A percentile compares a stretch with the other conserved stretches of the same genome.
phyloP scores from a whole-genome alignment of 2,797 vertebrate species.

The Anableps anableps region DNA sequence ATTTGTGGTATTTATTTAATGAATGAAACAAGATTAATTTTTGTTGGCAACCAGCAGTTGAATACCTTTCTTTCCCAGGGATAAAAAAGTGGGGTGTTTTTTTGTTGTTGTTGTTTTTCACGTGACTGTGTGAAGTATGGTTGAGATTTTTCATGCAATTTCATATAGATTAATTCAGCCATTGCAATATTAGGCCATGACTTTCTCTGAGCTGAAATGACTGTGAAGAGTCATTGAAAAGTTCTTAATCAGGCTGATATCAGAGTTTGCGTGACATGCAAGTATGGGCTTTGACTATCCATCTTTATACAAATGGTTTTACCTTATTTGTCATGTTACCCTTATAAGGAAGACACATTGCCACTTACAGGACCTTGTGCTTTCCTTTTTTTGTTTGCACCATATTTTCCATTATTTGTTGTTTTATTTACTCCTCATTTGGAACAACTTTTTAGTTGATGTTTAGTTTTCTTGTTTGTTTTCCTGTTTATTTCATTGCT shows the following conservation, averaged over 20 bases:
- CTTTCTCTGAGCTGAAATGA: neutral
- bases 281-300: neutral
- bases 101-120: neutral
- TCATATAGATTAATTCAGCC: too few species aligned
- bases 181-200: too few species aligned
- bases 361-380: too few species aligned
- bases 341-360: neutral
- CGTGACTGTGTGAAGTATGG: neutral
- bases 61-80: neutral
- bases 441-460: slow-evolving; percentile 9
- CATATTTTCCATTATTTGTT: neutral
- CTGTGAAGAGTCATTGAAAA: neutral
- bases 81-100: neutral
- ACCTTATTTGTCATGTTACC: neutral
- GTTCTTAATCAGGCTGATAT: neutral
- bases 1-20: neutral
- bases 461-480: slow-evolving; percentile 41
- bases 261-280: neutral
- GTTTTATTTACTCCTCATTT: neutral
- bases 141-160: neutral
- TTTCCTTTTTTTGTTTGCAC: slow-evolving; percentile 4
- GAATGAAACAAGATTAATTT: neutral
- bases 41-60: neutral
- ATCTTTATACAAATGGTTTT: neutral
- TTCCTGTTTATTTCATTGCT: slow-evolving; percentile 12